Evolutionary conservation across 2,113 vertebrate species (phyloP), one percentile per base, ranked within the genome.

Genomic region (Phoxinus phoxinus): DNA sequence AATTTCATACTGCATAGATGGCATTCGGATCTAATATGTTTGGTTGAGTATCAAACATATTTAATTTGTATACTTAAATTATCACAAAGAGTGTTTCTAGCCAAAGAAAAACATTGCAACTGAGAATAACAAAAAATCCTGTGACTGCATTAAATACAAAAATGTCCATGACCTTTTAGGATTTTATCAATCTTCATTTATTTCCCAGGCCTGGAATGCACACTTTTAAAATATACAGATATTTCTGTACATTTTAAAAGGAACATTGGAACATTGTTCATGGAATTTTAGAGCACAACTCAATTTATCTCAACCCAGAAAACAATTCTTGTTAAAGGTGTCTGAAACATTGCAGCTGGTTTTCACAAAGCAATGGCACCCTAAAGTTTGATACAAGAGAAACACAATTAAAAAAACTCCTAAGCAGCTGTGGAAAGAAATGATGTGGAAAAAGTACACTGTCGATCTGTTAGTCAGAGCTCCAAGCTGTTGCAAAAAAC

Each of bases 401-500:
- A 67, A 72, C 81, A 83, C 25, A 71, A 83, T 53, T 11, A 69
- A 56, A 59, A 37, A 74, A 58, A 23, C 23, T 58, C 3, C 23
- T 46, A 56, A 48, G 53, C 56, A 77, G 53, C 27, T 85, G 56
- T 85, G 84, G 27, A 63, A 72, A 73, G 46, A 23, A 83, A 72
- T 58, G 67, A 72, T n/a, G 65, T 72, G 23, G 11, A 27, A 83
- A 61, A 72, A 25, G 46, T 58, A 56, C 25, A 56, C 23, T 8
- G n/a, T 67, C 58, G n/a, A 85, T 30, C 30, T 82, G 41, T 67
- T 59, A 30, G 44, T 63, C 30, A 58, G 86, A 77, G 61, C 71
- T 83, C 35, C 67, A 75, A 69, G 67, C 51, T 89, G 63, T 9
- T 87, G 63, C 73, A 65, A 75, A 83, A 81, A 48, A 32, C 1